Percentiles rank a stretch among this genome's conserved stretches.
Evolutionary conservation across 2,888 invertebrate species (phyloP).

Genomic region (Schrankia costaestrigalis): DNA sequence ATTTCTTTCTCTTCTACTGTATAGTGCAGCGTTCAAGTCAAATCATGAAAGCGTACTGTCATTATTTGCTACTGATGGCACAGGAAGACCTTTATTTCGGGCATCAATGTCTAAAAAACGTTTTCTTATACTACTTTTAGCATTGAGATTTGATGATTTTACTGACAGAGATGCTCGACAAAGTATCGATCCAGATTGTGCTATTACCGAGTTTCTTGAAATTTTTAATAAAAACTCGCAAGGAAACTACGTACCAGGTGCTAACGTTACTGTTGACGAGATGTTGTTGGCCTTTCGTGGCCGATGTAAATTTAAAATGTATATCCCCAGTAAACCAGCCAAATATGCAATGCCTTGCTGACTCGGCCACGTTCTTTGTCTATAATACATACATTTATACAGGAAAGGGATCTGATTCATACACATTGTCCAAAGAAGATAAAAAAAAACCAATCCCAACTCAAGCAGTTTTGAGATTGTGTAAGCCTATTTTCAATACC

Average conservation of each 20-base stretch:
- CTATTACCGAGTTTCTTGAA: constrained; percentile 17
- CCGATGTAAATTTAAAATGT: constrained; percentile 16
- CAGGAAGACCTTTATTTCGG: constrained; percentile 19
- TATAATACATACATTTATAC: constrained; percentile 15
- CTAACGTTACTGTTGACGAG: constrained; percentile 19
- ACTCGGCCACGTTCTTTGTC: constrained; percentile 13
- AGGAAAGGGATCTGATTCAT: constrained; percentile 11
- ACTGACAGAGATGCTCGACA: constrained; percentile 13
- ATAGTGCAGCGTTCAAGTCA: constrained; percentile 11
- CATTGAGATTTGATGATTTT: constrained; percentile 22
- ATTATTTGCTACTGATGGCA: constrained; percentile 19
- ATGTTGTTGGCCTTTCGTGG: constrained; percentile 27
- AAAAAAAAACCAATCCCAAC: constrained; percentile 12
- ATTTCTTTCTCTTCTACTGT: constrained; percentile 12
- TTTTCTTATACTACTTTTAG: constrained; percentile 18
- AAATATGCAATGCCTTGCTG: constrained; percentile 17
- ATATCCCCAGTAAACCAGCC: constrained; percentile 22
- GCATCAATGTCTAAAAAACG: constrained; percentile 22
- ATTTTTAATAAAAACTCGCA: constrained; percentile 23
- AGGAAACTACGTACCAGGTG: constrained; percentile 14
- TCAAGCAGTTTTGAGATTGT: constrained; percentile 13
- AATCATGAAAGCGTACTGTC: constrained; percentile 7
- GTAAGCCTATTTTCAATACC: constrained; percentile 12
- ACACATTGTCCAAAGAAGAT: constrained; percentile 12
- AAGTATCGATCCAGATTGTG: constrained; percentile 14